A percentile compares a stretch with the other conserved stretches of the same genome.
Evolutionary conservation across 2,797 vertebrate species (phyloP).

Genomic region (Pseudocheirus occidentalis): DNA sequence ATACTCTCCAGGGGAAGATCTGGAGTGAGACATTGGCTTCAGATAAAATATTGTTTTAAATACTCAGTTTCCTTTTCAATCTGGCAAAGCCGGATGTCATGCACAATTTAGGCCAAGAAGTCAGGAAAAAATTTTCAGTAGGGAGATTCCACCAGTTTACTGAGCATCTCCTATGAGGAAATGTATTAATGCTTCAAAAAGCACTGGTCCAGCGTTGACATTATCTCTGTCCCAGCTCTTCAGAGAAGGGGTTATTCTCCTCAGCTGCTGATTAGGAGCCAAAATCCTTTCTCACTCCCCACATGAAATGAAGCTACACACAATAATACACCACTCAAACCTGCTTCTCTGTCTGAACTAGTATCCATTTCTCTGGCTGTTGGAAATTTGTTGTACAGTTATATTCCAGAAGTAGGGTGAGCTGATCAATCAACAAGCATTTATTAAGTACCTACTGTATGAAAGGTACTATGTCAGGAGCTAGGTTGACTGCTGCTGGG

Average conservation of each 20-base stretch:
- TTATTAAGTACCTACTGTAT: neutral
- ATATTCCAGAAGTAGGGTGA: neutral
- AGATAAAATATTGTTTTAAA: conserved; percentile 16
- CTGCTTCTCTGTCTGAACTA: neutral
- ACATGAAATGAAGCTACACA: neutral
- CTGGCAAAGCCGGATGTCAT: neutral
- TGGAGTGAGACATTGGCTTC: neutral
- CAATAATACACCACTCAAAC: too few species aligned
- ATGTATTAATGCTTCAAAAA: neutral
- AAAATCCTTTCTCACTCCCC: neutral
- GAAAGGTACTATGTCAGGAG: neutral
- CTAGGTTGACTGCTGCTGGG: neutral
- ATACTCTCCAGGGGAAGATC: neutral
- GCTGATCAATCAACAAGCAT: neutral
- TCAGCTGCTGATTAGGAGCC: neutral
- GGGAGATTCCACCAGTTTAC: conserved; percentile 42
- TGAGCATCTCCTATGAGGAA: neutral
- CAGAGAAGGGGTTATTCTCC: neutral
- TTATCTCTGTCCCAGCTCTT: neutral
- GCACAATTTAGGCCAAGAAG: conserved; percentile 2
- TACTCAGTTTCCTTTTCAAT: neutral
- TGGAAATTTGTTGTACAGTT: neutral
- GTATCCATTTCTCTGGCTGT: too few species aligned
- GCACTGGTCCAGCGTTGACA: neutral
- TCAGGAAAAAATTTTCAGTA: neutral